A percentile compares a stretch with the other conserved stretches of the same genome.
Evolutionary conservation across 2,797 vertebrate genomes (phyloP).

Genomic region (Triplophysa yarkandensis): DNA sequence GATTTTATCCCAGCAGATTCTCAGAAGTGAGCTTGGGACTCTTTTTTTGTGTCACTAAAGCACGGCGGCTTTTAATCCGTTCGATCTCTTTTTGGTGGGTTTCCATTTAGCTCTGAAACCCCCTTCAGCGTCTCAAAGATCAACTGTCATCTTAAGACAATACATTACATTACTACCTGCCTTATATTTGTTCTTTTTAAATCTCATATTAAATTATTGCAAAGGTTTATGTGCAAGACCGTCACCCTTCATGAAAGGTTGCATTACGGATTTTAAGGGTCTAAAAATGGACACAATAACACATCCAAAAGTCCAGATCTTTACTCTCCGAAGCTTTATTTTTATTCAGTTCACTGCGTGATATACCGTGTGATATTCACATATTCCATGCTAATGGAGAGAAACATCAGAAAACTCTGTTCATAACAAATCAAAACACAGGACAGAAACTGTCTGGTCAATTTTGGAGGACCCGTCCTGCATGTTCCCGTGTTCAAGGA

Average conservation of each 20-base stretch:
- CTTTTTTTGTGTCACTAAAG: background rate
- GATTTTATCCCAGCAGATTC: background rate
- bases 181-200: background rate
- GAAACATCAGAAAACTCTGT: background rate
- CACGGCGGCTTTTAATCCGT: background rate
- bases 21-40: background rate
- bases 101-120: background rate
- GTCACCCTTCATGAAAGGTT: no score
- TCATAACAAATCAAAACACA: background rate
- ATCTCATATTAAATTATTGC: no score
- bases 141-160: background rate
- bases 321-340: background rate
- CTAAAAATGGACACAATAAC: no score
- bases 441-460: background rate
- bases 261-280: no score
- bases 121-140: background rate
- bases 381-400: background rate
- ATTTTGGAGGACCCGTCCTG: background rate
- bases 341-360: background rate
- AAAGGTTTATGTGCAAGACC: no score
- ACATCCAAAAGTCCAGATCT: background rate
- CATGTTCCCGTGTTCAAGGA: background rate
- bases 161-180: background rate
- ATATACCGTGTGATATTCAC: background rate
- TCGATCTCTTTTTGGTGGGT: conserved; percentile 22